Evolutionary conservation across 2,888 invertebrate genomes (phyloP).

Genomic region (Cheilosia grossa): DNA sequence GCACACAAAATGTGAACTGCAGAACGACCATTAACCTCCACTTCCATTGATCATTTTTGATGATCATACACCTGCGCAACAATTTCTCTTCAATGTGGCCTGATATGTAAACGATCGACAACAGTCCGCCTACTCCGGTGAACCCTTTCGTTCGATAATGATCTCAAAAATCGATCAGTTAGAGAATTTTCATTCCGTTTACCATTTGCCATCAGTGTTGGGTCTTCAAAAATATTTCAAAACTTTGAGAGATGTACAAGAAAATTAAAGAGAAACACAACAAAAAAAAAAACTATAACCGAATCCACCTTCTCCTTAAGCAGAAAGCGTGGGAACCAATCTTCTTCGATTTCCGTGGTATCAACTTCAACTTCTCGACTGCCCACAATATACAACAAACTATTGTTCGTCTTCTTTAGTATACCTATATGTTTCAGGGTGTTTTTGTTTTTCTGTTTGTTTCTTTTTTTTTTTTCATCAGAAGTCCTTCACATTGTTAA

Average conservation of each 20-base stretch:
- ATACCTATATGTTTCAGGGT: conserved; percentile 10
- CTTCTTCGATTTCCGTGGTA: conserved; percentile 50
- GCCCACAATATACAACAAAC: conserved; percentile 13
- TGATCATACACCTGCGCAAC: too few species aligned
- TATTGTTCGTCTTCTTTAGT: conserved; percentile 43
- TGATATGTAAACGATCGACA: conserved; percentile 26
- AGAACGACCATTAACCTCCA: too few species aligned
- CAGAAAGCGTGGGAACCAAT: conserved; percentile 68
- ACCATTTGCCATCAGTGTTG: conserved; percentile 1
- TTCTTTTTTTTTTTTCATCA: conserved; percentile 22
- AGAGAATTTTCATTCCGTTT: conserved; percentile 10
- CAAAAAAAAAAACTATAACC: neutral
- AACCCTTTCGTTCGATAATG: conserved; percentile 40
- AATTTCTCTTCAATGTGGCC: neutral
- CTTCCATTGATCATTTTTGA: too few species aligned
- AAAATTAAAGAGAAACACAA: neutral
- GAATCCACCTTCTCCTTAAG: conserved; percentile 39
- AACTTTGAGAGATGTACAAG: conserved; percentile 12
- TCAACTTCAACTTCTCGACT: conserved; percentile 41
- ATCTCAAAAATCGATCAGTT: conserved; percentile 54
- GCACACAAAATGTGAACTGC: too few species aligned
- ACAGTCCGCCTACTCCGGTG: conserved; percentile 14
- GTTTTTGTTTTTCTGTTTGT: neutral
- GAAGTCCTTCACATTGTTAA: conserved; percentile 67
- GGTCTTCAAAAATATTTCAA: conserved; percentile 23